Evolutionary conservation across 92 coral and sea anemone genomes (phyloP), one percentile per base, ranked within the genome.

Genomic region (Bergia puertoricense): DNA sequence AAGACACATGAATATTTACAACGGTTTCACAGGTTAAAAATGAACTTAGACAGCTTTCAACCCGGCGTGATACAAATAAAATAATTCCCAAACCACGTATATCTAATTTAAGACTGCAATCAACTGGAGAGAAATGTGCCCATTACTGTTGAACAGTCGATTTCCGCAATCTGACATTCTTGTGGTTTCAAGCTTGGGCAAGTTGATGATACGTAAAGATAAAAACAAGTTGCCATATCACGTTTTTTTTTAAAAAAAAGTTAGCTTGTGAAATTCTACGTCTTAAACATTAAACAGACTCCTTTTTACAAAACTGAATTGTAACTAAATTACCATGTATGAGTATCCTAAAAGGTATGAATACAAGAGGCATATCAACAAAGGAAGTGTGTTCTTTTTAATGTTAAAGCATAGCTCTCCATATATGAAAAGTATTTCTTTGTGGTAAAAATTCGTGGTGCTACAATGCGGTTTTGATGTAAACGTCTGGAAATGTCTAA

Each of bases 401-500:
- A 36, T 4, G 42, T 14, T 39, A 54, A 8, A 37, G 10, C 8
- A 54, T 74, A 39, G 40, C 46, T 79, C 0, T 3, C 16, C 15
- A 79, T 4, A 4, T 45, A 54, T 18, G 51, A 80, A 80, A 48
- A 39, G 50, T 40, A 30, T 20, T 44, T 62, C 36, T 62, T 81
- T 39, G 46, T 57, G 51, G 40, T 44, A 41, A 81, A 62, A 59
- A 39, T 62, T 77, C 43, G 54, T 42, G 74, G 22, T 59, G 50
- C 51, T 65, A 30, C 16, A 36, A 78, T 78, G 23, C 48, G 78
- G 15, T 71, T 84, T 14, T 84, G 79, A 48, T 30, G 79, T 11
- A 84, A 7, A 84, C 45, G 78, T 69, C 87, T 84, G 87, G 79
- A 84, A 84, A 84, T 57, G 77, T 48, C 77, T 7, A 46, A 36